A percentile compares a stretch with the other conserved stretches of the same genome.
Evolutionary conservation across 2,113 vertebrate species (phyloP).

Genomic region (Mionectes macconnelli): DNA sequence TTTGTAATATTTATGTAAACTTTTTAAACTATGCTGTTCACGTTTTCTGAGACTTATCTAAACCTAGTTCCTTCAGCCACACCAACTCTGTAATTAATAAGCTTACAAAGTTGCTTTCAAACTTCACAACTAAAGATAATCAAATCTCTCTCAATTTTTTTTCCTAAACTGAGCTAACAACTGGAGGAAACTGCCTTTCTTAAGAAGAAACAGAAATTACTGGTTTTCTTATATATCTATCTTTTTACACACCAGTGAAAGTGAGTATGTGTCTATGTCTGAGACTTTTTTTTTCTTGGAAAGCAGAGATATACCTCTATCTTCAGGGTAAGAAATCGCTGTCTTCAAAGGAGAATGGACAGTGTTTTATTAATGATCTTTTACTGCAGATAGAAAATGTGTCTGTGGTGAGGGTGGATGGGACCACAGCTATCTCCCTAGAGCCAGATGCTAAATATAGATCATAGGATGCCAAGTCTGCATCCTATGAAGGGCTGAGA

Average conservation of each 20-base stretch:
- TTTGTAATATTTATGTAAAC: conserved; percentile 8
- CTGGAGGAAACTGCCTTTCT: neutral
- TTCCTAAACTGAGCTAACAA: neutral
- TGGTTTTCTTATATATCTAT: neutral
- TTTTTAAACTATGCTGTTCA: neutral
- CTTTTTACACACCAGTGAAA: neutral
- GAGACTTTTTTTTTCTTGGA: neutral
- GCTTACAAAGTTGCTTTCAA: neutral
- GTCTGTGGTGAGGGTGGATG: neutral
- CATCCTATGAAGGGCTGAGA: neutral
- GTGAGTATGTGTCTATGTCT: too few species aligned
- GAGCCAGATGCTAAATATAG: neutral
- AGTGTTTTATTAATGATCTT: neutral
- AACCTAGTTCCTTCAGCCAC: neutral
- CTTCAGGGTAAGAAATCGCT: neutral
- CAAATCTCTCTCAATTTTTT: neutral
- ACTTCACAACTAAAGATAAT: neutral
- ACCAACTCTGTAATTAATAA: neutral
- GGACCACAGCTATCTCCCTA: neutral
- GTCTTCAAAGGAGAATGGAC: neutral
- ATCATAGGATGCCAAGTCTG: neutral
- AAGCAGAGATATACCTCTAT: neutral
- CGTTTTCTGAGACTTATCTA: neutral
- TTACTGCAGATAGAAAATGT: neutral
- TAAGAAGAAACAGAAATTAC: neutral